Evolutionary conservation across 2,888 invertebrate species (phyloP).

Genomic region (Patella depressa): DNA sequence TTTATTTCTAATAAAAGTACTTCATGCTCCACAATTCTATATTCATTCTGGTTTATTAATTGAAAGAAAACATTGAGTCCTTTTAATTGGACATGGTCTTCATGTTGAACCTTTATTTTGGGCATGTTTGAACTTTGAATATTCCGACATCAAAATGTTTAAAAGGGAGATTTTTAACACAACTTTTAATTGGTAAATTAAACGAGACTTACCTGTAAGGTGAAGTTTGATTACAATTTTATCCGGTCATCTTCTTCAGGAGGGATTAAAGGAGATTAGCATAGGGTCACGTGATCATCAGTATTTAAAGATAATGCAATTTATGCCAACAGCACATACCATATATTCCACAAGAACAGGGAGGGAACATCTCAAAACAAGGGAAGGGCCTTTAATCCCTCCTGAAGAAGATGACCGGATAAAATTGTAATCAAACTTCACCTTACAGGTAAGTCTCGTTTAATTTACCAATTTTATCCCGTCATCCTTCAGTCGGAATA

Average conservation of each 20-base stretch:
- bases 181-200: neutral
- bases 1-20: no score
- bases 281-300: neutral
- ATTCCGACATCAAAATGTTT: no score
- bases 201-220: neutral
- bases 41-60: no score
- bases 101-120: no score
- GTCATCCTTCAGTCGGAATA: slow-evolving; percentile 3
- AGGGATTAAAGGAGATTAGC: slow-evolving; percentile 3
- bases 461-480: neutral
- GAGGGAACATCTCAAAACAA: neutral
- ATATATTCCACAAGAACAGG: neutral
- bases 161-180: no score
- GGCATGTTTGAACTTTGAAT: no score
- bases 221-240: slow-evolving; percentile 2
- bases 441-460: neutral
- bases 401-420: slow-evolving; percentile 1
- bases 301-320: neutral
- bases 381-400: slow-evolving; percentile 6
- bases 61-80: no score
- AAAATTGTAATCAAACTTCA: slow-evolving; percentile 2
- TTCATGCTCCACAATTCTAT: no score
- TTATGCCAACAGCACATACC: neutral
- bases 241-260: slow-evolving; percentile 2
- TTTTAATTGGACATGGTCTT: no score